These are phyloP conservation scores for Darevskia mixta DNA, from an alignment of 2,797 vertebrate genomes.

Conservation along the genomic window DNA sequence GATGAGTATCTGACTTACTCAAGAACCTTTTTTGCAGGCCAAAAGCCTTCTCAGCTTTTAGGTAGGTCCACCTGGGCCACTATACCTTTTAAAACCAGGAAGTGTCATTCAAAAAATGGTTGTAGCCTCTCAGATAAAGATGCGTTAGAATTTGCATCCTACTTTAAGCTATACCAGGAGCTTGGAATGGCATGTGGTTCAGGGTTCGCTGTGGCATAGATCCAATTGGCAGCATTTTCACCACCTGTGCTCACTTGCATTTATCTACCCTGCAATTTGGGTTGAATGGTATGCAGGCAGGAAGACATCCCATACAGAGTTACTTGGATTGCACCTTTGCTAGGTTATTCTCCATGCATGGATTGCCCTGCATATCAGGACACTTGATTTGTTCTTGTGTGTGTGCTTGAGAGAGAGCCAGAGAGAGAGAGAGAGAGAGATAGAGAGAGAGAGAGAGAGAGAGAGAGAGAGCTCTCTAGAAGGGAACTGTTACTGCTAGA, in stretches of 20 bases:
- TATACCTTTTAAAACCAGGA: too few relatives aligned
- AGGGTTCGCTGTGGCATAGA: not conserved
- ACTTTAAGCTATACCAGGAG: not conserved
- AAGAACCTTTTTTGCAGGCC: too few relatives aligned
- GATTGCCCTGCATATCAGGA: not conserved
- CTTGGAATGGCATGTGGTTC: not conserved
- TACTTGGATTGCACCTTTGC: not conserved
- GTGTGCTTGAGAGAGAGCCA: too few relatives aligned
- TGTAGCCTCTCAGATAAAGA: too few relatives aligned
- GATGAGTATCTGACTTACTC: too few relatives aligned
- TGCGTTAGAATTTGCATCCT: too few relatives aligned
- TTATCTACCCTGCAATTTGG: not conserved
- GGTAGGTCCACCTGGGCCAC: too few relatives aligned
- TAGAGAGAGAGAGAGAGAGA: too few relatives aligned
- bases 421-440: too few relatives aligned
- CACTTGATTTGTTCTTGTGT: not conserved
- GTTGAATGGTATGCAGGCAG: not conserved
- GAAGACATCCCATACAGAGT: not conserved
- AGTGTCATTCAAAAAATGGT: too few relatives aligned
- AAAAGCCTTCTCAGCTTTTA: too few relatives aligned
- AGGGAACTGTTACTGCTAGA: not conserved
- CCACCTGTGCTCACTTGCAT: not conserved
- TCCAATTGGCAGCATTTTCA: not conserved
- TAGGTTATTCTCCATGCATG: not conserved
- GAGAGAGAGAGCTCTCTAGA: not conserved